These are phyloP conservation scores for Hirudo medicinalis DNA, from an alignment of 1,140 invertebrate species.

Conservation along the genomic window DNA sequence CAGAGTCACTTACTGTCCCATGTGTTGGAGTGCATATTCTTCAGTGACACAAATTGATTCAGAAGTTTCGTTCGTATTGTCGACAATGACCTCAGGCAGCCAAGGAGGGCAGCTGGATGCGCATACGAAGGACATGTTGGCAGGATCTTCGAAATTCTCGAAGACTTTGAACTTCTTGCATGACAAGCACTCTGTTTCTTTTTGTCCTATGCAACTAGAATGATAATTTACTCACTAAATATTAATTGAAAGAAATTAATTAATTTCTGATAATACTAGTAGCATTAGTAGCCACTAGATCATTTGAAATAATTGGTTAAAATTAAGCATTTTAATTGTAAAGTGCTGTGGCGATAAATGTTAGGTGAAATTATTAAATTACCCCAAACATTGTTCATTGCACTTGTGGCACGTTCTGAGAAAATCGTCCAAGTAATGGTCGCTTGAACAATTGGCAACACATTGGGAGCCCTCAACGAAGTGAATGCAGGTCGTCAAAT, in stretches of 20 bases:
- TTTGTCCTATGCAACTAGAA: slow-evolving; percentile 64
- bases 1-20: slow-evolving; percentile 14
- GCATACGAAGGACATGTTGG: slow-evolving; percentile 58
- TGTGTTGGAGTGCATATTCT: background rate
- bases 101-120: slow-evolving; percentile 66
- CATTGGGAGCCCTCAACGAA: slow-evolving; percentile 24
- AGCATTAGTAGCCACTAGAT: too few relatives aligned
- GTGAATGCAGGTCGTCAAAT: slow-evolving; percentile 28
- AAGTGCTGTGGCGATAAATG: too few relatives aligned
- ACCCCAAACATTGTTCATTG: slow-evolving; percentile 57
- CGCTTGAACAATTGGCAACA: slow-evolving; percentile 19
- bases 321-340: too few relatives aligned
- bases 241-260: too few relatives aligned
- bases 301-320: too few relatives aligned
- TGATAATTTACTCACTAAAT: background rate
- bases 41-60: slow-evolving; percentile 19
- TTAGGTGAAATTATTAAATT: too few relatives aligned
- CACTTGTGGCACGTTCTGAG: slow-evolving; percentile 63
- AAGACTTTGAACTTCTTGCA: slow-evolving; percentile 77
- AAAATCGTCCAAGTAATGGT: slow-evolving; percentile 69
- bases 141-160: slow-evolving; percentile 31
- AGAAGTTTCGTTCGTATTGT: slow-evolving; percentile 6
- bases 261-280: too few relatives aligned
- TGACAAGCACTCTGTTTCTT: slow-evolving; percentile 59
- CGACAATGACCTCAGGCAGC: slow-evolving; percentile 53